Conservation (phyloP, 2,888 invertebrate genomes). For the Chydorus sphaericus region DNA sequence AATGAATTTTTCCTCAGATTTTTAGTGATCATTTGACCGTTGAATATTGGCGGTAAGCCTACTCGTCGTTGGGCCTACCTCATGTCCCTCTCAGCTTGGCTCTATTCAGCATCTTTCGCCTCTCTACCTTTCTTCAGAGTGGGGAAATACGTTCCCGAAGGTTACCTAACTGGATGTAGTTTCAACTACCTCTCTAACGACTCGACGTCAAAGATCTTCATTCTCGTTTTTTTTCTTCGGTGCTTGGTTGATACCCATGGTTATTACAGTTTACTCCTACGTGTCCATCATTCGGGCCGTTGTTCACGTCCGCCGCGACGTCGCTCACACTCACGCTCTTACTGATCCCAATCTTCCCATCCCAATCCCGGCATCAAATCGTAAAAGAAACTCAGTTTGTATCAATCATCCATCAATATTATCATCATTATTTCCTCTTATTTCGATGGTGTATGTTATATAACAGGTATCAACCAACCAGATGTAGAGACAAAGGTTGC, state of each 20-base stretch:
- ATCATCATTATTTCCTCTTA: no score
- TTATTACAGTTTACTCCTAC: slow-evolving; percentile 56
- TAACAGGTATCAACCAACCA: no score
- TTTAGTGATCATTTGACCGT: slow-evolving; percentile 27
- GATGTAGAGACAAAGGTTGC: no score
- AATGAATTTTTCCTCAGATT: no score
- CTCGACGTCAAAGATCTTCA: slow-evolving; percentile 41
- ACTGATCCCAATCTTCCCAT: no score
- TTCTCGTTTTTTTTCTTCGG: slow-evolving; percentile 55
- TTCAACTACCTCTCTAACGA: slow-evolving; percentile 28
- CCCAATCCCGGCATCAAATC: no score
- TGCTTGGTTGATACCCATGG: slow-evolving; percentile 57
- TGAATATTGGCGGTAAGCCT: slow-evolving; percentile 22
- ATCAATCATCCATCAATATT: no score
- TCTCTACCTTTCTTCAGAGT: slow-evolving; percentile 28
- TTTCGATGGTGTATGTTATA: no score
- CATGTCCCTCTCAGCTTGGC: slow-evolving; percentile 24
- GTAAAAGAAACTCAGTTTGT: no score
- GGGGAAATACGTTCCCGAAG: slow-evolving; percentile 28
- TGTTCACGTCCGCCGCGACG: background rate
- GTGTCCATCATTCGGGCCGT: slow-evolving; percentile 51
- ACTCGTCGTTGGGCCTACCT: background rate
- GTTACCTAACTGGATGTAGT: slow-evolving; percentile 30
- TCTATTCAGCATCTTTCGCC: slow-evolving; percentile 25
- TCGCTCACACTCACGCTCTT: background rate